A percentile compares a stretch with the other conserved stretches of the same genome.
Conservation (phyloP, 2,113 vertebrate species). For the Equus przewalskii region DNA sequence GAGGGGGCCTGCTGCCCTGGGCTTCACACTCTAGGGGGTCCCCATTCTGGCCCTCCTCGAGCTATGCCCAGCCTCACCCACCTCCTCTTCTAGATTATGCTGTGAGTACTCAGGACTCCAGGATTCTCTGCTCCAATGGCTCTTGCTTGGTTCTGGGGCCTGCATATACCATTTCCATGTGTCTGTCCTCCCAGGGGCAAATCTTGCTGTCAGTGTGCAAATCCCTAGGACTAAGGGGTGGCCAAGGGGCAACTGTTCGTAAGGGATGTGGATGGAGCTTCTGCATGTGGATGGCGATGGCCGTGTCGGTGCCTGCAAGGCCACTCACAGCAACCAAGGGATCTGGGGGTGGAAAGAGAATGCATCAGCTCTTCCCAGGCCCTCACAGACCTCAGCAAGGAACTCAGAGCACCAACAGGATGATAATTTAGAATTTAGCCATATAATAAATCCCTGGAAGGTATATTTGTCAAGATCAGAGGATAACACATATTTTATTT, state of each 20-base stretch:
- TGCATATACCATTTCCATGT: background rate
- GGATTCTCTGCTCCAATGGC: background rate
- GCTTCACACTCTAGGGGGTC: background rate
- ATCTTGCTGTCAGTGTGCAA: background rate
- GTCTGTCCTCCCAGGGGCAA: background rate
- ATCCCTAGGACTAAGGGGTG: background rate
- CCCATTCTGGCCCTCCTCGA: background rate
- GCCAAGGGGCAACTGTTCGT: background rate
- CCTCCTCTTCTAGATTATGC: background rate
- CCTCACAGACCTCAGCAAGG: background rate
- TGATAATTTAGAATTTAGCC: background rate
- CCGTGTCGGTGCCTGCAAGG: background rate
- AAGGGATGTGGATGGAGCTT: background rate
- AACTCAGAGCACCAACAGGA: background rate
- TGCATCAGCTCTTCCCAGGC: accelerated
- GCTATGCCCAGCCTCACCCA: background rate
- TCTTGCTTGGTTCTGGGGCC: background rate
- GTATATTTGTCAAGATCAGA: constrained; percentile 27
- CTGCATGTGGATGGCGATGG: background rate
- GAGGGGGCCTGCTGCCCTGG: background rate
- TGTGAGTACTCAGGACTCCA: too few relatives aligned
- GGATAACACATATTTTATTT: background rate
- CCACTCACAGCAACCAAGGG: background rate
- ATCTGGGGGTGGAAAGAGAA: background rate
- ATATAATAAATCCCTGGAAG: background rate